phyloP scores from a whole-genome alignment of 2,888 invertebrate species.

The Drosophila pseudotakahashii region DNA sequence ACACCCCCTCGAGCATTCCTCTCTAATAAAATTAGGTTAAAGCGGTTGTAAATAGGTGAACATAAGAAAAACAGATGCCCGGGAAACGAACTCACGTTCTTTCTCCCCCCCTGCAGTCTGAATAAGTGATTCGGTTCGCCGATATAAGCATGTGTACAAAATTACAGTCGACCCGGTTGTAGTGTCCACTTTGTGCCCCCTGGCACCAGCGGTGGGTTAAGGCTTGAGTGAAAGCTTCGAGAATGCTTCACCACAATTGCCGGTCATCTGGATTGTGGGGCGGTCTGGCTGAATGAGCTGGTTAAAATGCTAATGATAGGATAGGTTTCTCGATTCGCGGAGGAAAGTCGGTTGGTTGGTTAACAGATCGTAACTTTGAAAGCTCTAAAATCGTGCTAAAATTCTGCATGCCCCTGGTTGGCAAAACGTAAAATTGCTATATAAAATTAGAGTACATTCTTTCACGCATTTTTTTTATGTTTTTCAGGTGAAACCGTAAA shows the following conservation, averaged over 20 bases:
- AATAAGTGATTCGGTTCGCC: constrained; percentile 26
- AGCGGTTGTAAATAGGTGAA: constrained; percentile 70
- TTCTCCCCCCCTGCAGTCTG: constrained; percentile 3
- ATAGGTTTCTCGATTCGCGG: constrained; percentile 7
- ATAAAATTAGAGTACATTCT: constrained; percentile 16
- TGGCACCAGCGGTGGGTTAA: constrained; percentile 2
- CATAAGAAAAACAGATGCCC: constrained; percentile 53
- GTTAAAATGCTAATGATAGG: constrained; percentile 41
- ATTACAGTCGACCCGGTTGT: constrained; percentile 20
- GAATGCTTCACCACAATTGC: constrained; percentile 36
- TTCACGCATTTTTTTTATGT: constrained; percentile 2
- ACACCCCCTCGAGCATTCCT: neutral
- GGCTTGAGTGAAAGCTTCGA: constrained; percentile 28
- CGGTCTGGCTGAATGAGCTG: constrained; percentile 32
- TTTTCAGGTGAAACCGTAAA: neutral
- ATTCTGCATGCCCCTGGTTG: neutral
- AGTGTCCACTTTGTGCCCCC: constrained; percentile 22
- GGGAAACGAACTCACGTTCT: constrained; percentile 26
- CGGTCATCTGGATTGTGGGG: constrained; percentile 37
- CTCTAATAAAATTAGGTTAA: constrained; percentile 77
- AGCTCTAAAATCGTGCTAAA: constrained; percentile 17
- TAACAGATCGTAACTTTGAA: constrained; percentile 26
- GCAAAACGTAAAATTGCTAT: neutral
- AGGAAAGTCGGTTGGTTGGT: constrained; percentile 16
- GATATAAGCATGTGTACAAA: constrained; percentile 21